Evolutionary conservation across 2,888 invertebrate genomes (phyloP).

Genomic region (Mechanitis mazaeus): DNA sequence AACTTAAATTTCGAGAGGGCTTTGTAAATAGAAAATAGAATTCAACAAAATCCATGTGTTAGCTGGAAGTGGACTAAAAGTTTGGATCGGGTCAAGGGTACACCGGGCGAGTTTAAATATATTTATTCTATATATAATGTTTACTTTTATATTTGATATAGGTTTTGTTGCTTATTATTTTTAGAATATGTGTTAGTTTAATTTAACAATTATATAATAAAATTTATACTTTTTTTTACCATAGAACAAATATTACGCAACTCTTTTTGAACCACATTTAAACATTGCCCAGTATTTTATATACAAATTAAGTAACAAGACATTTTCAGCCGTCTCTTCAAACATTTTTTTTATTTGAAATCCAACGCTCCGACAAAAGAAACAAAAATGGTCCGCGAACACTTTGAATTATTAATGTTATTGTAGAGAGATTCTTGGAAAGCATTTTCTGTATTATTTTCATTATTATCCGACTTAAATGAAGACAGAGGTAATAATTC

Average conservation of each 20-base stretch:
- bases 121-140: conserved; percentile 7
- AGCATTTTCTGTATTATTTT: conserved; percentile 37
- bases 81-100: conserved; percentile 15
- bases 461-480: conserved; percentile 37
- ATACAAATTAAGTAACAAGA: conserved; percentile 30
- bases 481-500: conserved; percentile 34
- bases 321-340: conserved; percentile 34
- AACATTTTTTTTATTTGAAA: conserved; percentile 38
- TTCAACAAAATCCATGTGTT: conserved; percentile 5
- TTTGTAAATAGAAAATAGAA: neutral
- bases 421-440: conserved; percentile 35
- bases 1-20: no score
- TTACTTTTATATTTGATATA: neutral
- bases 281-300: conserved; percentile 19
- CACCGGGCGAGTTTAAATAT: conserved; percentile 16
- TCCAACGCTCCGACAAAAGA: conserved; percentile 33
- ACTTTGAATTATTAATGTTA: conserved; percentile 44
- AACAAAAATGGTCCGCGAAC: conserved; percentile 36
- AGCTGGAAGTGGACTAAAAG: conserved; percentile 4
- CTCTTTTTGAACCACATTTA: conserved; percentile 17
- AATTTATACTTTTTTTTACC: no score
- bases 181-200: neutral
- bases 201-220: no score
- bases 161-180: neutral
- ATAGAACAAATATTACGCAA: neutral